Conservation (phyloP, 2,888 invertebrate genomes). For the Lycophotia porphyrea region DNA sequence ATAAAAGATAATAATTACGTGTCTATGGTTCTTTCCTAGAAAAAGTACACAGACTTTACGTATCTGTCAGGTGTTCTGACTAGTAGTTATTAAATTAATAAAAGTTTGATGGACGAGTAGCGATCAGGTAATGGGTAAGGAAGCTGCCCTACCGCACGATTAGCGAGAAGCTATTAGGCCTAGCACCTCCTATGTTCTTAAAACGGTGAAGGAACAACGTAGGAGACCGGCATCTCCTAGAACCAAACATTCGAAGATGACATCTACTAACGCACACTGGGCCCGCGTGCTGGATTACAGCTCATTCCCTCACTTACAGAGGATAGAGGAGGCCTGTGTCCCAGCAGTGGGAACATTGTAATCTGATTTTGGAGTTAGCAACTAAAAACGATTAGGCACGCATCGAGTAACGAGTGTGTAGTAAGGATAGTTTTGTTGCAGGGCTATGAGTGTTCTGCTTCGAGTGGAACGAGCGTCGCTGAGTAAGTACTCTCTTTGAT, state of each 20-base stretch:
- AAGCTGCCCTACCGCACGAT: not conserved
- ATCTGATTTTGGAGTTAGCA: no score
- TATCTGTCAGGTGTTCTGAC: conserved; percentile 52
- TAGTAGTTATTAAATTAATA: conserved; percentile 50
- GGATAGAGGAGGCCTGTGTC: not conserved
- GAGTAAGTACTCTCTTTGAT: no score
- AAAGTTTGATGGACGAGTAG: conserved; percentile 31
- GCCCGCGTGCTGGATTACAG: not conserved
- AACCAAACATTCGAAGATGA: not conserved
- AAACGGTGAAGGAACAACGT: not conserved
- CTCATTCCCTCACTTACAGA: no score
- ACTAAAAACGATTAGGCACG: no score
- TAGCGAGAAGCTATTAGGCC: not conserved
- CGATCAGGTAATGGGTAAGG: not conserved
- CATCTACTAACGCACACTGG: not conserved
- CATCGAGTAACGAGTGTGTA: no score
- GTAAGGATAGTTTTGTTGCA: no score
- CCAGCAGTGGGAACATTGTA: not conserved
- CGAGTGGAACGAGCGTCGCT: no score
- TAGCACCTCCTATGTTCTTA: not conserved
- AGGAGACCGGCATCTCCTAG: not conserved
- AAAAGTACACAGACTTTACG: conserved; percentile 50
- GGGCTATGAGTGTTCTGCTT: not conserved
- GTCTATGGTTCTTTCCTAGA: conserved; percentile 42
- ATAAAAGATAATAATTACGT: conserved; percentile 57